phyloP scores from a whole-genome alignment of 2,888 invertebrate genomes.

The Epistrophe grossulariae region DNA sequence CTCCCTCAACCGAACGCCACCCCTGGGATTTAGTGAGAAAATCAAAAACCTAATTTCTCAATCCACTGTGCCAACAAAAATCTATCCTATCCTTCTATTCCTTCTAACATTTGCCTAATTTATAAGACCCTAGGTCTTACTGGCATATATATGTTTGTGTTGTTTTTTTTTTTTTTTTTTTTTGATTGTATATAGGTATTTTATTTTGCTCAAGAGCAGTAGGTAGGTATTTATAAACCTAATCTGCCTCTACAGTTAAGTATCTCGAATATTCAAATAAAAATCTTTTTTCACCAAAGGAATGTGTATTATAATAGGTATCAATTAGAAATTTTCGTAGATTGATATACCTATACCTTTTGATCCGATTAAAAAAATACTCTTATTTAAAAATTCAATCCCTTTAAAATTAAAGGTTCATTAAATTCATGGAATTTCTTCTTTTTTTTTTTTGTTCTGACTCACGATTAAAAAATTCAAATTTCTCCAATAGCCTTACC shows the following conservation, averaged over 20 bases:
- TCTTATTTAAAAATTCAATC: constrained; percentile 6
- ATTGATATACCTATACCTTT: background rate
- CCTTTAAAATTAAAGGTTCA: constrained; percentile 17
- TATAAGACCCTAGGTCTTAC: no score
- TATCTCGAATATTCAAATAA: background rate
- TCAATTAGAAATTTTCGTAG: background rate
- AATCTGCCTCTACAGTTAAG: background rate
- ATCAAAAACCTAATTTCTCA: no score
- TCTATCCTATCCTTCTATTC: no score
- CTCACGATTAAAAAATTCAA: background rate
- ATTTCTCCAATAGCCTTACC: background rate
- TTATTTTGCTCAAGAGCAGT: no score
- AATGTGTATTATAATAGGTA: background rate
- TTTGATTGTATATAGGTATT: no score
- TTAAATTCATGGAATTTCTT: constrained; percentile 19
- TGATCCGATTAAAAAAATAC: constrained; percentile 25
- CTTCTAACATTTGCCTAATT: no score
- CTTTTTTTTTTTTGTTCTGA: background rate
- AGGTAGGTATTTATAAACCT: no score
- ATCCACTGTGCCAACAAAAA: no score
- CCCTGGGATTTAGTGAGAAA: no score
- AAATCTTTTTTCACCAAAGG: constrained; percentile 13
- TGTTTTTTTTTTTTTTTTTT: no score
- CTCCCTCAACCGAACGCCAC: no score
- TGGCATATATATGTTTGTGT: no score